phyloP scores from a whole-genome alignment of 2,797 vertebrate genomes.

The Sphenopsis melanotis region DNA sequence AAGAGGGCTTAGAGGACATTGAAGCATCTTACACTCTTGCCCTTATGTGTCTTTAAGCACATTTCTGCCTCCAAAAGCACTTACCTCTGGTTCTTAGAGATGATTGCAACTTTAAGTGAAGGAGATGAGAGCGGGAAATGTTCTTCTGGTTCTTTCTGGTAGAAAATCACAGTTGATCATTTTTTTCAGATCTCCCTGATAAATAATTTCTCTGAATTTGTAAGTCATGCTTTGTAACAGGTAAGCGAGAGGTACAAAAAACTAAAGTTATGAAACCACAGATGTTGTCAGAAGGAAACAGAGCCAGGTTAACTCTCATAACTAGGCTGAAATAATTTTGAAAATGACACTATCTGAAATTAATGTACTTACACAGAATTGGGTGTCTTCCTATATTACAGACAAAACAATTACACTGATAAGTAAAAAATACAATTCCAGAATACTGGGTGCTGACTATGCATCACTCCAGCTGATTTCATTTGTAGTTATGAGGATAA shows the following conservation, averaged over 20 bases:
- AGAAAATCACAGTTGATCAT: not conserved
- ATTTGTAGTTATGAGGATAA: not conserved
- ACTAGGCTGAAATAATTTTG: not conserved
- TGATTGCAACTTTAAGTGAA: not conserved
- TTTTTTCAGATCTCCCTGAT: not conserved
- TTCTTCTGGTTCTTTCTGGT: not conserved
- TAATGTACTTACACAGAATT: not conserved
- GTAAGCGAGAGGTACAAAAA: not conserved
- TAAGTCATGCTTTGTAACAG: not conserved
- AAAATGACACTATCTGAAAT: not conserved
- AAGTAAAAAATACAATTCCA: not conserved
- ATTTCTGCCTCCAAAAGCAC: not conserved
- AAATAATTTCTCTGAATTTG: not conserved
- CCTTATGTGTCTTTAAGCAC: not conserved
- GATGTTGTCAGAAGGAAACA: conserved; percentile 1
- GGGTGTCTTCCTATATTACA: not conserved
- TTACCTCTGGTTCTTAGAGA: not conserved
- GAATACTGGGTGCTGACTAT: not conserved
- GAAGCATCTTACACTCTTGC: not conserved
- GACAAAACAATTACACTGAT: not conserved
- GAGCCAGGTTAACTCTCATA: not conserved
- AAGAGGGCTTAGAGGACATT: not conserved
- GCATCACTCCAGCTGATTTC: not conserved
- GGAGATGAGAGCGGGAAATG: not conserved
- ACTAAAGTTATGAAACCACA: not conserved